phyloP scores from a whole-genome alignment of 2,113 vertebrate species.

The Malurus melanocephalus region DNA sequence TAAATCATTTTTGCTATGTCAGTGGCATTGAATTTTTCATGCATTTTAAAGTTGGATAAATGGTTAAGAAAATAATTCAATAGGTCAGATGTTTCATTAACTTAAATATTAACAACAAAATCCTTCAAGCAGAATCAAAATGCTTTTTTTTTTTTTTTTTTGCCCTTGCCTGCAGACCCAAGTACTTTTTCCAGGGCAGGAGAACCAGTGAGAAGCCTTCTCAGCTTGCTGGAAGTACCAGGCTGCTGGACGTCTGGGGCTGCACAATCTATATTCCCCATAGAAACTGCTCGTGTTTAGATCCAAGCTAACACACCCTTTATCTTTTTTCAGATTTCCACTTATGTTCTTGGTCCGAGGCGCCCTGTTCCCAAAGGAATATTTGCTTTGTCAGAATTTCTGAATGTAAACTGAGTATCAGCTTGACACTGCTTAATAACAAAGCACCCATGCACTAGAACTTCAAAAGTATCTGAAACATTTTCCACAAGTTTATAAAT shows the following conservation, averaged over 20 bases:
- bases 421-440: neutral
- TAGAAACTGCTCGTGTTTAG: neutral
- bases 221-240: neutral
- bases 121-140: constrained; percentile 3
- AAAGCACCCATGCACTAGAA: neutral
- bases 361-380: neutral
- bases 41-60: constrained; percentile 43
- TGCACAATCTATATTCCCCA: neutral
- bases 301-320: neutral
- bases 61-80: constrained; percentile 40
- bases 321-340: neutral
- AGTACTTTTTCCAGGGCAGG: neutral
- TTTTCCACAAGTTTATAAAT: neutral
- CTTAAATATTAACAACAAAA: constrained; percentile 37
- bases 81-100: constrained; percentile 28
- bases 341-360: neutral
- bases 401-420: neutral
- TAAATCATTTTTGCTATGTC: constrained; percentile 22
- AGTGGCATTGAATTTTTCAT: constrained; percentile 24
- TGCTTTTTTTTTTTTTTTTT: neutral
- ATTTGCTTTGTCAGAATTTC: neutral
- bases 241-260: neutral
- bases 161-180: neutral
- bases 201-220: neutral
- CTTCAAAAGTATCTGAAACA: neutral